A percentile compares a stretch with the other conserved stretches of the same genome.
Evolutionary conservation across 2,888 invertebrate species (phyloP).

Genomic region (Hydriomena furcata): DNA sequence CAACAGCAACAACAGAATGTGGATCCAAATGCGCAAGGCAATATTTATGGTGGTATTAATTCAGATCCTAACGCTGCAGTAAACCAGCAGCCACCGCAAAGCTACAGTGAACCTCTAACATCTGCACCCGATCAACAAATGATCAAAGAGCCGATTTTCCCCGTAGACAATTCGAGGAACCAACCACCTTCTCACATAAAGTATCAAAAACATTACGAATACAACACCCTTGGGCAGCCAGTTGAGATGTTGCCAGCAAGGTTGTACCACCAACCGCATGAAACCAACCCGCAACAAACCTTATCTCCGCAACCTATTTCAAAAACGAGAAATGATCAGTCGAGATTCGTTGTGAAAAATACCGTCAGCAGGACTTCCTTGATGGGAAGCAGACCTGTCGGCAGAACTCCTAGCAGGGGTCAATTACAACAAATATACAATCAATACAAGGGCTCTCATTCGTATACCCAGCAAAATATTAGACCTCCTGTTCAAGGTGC

Average conservation of each 20-base stretch:
- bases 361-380: conserved; percentile 71
- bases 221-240: conserved; percentile 73
- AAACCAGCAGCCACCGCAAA: conserved; percentile 17
- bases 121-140: conserved; percentile 32
- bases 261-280: conserved; percentile 44
- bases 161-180: conserved; percentile 55
- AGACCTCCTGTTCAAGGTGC: conserved; percentile 41
- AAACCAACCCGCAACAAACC: conserved; percentile 59
- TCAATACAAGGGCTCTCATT: conserved; percentile 71
- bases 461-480: conserved; percentile 63
- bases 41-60: conserved; percentile 38
- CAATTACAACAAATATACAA: conserved; percentile 71
- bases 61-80: conserved; percentile 26
- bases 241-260: conserved; percentile 59
- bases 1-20: conserved; percentile 33
- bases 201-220: conserved; percentile 43
- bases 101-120: conserved; percentile 7
- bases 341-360: conserved; percentile 57
- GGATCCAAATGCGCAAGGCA: conserved; percentile 43
- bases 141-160: conserved; percentile 61
- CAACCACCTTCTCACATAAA: conserved; percentile 32
- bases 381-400: conserved; percentile 50
- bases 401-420: conserved; percentile 57
- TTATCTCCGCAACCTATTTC: conserved; percentile 55
- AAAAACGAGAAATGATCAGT: conserved; percentile 37